Base-by-base conservation (phyloP, 2,888 invertebrate genomes). In the Acronicta alni region DNA sequence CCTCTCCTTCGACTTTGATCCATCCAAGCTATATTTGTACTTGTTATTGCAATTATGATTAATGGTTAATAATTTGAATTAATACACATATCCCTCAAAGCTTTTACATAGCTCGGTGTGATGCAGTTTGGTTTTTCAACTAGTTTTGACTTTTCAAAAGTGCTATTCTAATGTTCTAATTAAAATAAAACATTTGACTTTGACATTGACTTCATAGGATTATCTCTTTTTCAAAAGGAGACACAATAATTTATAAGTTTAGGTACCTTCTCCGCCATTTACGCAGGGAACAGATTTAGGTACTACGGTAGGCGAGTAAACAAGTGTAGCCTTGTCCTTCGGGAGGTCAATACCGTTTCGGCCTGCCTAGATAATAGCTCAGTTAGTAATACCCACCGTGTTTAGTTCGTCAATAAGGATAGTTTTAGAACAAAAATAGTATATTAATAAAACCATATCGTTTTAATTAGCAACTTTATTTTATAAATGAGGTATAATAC, bases 321-420 rank as follows among this genome's bases (percentile, higher is more conserved):
- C 77, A 76, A 51, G 15, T 20, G 43, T 56, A 60, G 64, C 77
- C 75, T 75, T 73, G 75, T 70, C 75, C 77, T 73, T 70, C 46
- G 2, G 0, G 6, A 60, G 75, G 73, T 73, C 70, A 73, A 47
- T 60, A 64, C 18, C 77, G 54, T 46, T 54, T 17, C 18, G n/a
- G 53, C 15, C 42, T 38, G 57, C 48, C 72, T 75, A 70, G 70
- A 70, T 63, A 56, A 47, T 56, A 42, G 45, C 26, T 18, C 23
- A 48, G 26, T 44, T 45, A 38, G 10, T 32, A 26, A 41, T 61
- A 20, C 42, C 26, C 7, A 16, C 17, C 39, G 57, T 39, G 10
- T 44, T 70, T 64, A 70, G 41, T 64, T 53, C 57, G 42, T 53
- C 16, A 51, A 64, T 26, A 58, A 67, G 58, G 71, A 70, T 57